A percentile compares a stretch with the other conserved stretches of the same genome.
phyloP scores from a whole-genome alignment of 2,113 vertebrate species.

The Eurypyga helias region DNA sequence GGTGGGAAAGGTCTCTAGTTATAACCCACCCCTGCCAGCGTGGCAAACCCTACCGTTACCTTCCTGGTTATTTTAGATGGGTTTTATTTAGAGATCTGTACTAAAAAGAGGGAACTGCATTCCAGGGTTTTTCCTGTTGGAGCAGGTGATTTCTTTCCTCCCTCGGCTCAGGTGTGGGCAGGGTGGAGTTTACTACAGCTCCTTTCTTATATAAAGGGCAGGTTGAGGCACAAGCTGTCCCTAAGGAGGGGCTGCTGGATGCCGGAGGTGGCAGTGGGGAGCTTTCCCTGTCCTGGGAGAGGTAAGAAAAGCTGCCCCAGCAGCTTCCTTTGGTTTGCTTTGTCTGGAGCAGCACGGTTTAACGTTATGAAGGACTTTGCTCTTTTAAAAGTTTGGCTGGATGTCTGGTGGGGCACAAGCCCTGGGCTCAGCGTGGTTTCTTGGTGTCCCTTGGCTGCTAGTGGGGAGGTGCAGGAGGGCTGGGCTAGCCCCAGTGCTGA shows the following conservation, averaged over 20 bases:
- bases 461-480: neutral
- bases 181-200: neutral
- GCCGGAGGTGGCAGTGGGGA: neutral
- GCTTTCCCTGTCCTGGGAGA: neutral
- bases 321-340: neutral
- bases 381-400: neutral
- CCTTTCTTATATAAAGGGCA: neutral
- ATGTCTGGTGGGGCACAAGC: too few relatives aligned
- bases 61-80: neutral
- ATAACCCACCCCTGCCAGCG: neutral
- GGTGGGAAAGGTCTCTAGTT: neutral
- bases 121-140: neutral
- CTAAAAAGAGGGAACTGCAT: neutral
- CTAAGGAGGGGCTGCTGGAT: neutral
- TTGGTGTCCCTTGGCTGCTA: neutral
- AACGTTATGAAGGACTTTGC: neutral
- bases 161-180: slow-evolving; percentile 3
- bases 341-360: neutral
- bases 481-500: neutral
- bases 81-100: neutral
- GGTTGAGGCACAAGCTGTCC: neutral
- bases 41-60: neutral
- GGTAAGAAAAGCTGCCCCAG: neutral
- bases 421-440: neutral
- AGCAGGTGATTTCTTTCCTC: neutral